Evolutionary conservation across 2,113 vertebrate genomes (phyloP), one percentile per base, ranked within the genome.

Genomic region (Pogonocichla stellata): DNA sequence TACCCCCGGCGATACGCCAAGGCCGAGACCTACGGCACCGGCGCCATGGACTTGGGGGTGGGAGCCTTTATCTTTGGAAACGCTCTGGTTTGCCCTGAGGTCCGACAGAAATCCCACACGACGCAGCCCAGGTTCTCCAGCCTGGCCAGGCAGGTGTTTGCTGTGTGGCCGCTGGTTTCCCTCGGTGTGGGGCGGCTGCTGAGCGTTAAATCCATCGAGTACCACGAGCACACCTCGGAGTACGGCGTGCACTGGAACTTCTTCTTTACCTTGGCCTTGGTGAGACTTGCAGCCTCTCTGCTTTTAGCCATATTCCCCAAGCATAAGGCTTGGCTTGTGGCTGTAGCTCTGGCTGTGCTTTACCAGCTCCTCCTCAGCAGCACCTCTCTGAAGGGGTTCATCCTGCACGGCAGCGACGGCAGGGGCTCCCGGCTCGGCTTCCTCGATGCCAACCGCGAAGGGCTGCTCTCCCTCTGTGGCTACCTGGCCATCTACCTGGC

Each of bases 161-260:
- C 99, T 2, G 71, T 99, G 48, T 99, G 99, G 99, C 99, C 99
- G 0, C 80, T 99, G 92, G 14, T 99, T 28, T 70, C 97, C 29
- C 98, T 99, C 8, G 99, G 99, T 1, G 6, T 98, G 7, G 99
- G 94, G 31, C 98, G 99, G 50, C 97, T 99, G 61, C 86, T 98
- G 24, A 98, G 98, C 9, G 90, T 99, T 45, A 99, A 99, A 96
- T 98, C 98, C 45, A 74, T 98, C 7, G 98, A 96, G 24, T 99
- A 99, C 93, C 99, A 99, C 0, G 99, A 99, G 87, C 99, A 99
- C 43, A 92, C 98, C 48, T 98, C 98, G 2, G 99, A 99, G 90
- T 99, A 99, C 15, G 99, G 99, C 1, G 95, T 99, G 79, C 99
- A 99, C 93, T 99, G 99, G 99, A 99, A 99, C 95, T 99, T 99